Conservation (phyloP, 2,113 vertebrate species). For the Tylochromis polylepis region DNA sequence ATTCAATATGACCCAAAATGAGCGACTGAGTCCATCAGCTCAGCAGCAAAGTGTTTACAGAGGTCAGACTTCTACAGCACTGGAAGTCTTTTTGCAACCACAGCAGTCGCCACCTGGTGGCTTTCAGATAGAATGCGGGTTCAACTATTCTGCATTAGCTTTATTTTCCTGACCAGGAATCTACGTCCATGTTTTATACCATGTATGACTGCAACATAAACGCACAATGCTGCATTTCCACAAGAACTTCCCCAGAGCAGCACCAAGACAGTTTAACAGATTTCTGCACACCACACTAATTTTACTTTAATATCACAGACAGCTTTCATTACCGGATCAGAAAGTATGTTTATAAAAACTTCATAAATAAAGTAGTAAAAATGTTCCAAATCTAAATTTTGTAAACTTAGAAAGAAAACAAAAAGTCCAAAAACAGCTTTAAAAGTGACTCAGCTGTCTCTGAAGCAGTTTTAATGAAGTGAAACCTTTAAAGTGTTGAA, state of each 20-base stretch:
- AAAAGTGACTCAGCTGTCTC: too few species aligned
- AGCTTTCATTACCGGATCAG: background rate
- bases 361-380: too few species aligned
- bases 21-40: background rate
- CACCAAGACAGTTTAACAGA: too few species aligned
- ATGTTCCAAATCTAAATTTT: background rate
- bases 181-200: background rate
- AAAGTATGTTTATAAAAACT: background rate
- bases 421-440: accelerated
- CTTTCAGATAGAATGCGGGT: background rate
- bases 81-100: background rate
- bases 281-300: too few species aligned
- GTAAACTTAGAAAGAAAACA: background rate
- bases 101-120: background rate
- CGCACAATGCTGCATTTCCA: too few species aligned
- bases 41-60: background rate
- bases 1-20: background rate
- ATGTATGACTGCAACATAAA: background rate
- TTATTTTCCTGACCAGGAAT: background rate
- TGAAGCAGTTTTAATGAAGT: background rate
- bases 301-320: background rate
- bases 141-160: background rate
- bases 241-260: too few species aligned
- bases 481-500: background rate
- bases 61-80: background rate